Percentiles rank a stretch among this genome's conserved stretches.
These are phyloP conservation scores for Brachyptera putata DNA, from an alignment of 2,888 invertebrate species.

Conservation along the genomic window DNA sequence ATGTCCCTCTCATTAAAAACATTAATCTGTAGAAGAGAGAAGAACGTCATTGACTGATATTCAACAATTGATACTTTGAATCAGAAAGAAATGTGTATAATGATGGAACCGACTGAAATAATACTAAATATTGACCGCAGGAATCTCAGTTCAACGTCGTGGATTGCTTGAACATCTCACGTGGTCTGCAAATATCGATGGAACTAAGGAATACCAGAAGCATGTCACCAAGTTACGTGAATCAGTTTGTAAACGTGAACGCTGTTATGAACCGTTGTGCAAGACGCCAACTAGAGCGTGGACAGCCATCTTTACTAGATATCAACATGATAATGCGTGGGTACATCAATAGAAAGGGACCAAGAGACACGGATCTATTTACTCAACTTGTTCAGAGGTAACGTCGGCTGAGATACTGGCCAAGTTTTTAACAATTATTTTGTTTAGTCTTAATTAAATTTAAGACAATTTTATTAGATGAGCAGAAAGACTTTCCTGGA, in stretches of 20 bases:
- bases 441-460: too few species aligned
- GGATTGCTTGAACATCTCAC: slow-evolving; percentile 47
- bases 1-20: too few species aligned
- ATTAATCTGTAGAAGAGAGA: too few species aligned
- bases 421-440: too few species aligned
- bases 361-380: slow-evolving; percentile 42
- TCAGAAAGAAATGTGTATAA: too few species aligned
- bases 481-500: too few species aligned
- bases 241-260: slow-evolving; percentile 24
- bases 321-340: slow-evolving; percentile 38
- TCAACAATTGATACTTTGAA: too few species aligned
- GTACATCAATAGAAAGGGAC: slow-evolving; percentile 39
- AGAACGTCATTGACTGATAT: too few species aligned
- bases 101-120: too few species aligned
- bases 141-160: slow-evolving; percentile 43
- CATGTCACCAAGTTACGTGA: slow-evolving; percentile 17
- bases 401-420: too few species aligned
- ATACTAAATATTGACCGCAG: too few species aligned
- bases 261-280: slow-evolving; percentile 39
- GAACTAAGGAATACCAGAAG: slow-evolving; percentile 38
- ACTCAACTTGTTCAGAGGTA: slow-evolving; percentile 44
- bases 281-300: slow-evolving; percentile 40
- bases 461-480: too few species aligned
- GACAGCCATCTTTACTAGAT: slow-evolving; percentile 28
- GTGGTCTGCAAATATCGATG: slow-evolving; percentile 45